Base-by-base conservation (phyloP, 2,888 invertebrate species). In the Nymphalis c-album region DNA sequence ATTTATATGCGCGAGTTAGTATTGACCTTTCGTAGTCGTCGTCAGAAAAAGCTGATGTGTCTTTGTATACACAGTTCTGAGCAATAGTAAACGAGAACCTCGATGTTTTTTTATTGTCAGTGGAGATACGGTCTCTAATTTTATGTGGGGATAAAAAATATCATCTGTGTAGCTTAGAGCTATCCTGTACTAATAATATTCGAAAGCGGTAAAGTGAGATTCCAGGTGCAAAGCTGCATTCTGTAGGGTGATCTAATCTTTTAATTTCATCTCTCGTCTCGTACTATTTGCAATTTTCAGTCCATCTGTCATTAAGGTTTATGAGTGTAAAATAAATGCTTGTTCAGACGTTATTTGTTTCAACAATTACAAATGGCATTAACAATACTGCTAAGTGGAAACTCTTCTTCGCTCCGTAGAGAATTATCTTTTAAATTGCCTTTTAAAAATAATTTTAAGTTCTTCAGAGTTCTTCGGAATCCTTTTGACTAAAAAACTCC, bases 91-190 rank as follows among this genome's bases (percentile, higher is more conserved):
- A 64, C 50, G 67, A 71, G 57, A 69, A 71, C 65, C 57, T 69
- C 57, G 18, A 60, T 31, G 10, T 70, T 73, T 70, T 73, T 74
- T 76, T 74, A 66, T 71, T 45, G 57, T 18, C 59, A 60, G 55
- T 55, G 70, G 70, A 71, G 75, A 75, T 75, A 72, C 73, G 73
- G 73, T 73, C 66, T 61, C 63, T 67, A 68, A 69, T 68, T 74
- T 68, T 69, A 71, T 69, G 65, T 61, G 55, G 20, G 26, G 53
- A 60, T 17, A 63, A 67, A 63, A 67, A 60, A 51, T 16, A 47
- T 20, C 58, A 20, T 46, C 50, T 64, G 46, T 46, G 46, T 58
- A 67, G 22, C 20, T 16, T 58, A 47, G 18, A 48, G 35, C 58
- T 47, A 59, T 64, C 20, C 50, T 22, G 58, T 48, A 64, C 35